Percentiles rank a stretch among this genome's conserved stretches.
Conservation (phyloP, 2,888 invertebrate genomes). For the Mesochorus sp. region DNA sequence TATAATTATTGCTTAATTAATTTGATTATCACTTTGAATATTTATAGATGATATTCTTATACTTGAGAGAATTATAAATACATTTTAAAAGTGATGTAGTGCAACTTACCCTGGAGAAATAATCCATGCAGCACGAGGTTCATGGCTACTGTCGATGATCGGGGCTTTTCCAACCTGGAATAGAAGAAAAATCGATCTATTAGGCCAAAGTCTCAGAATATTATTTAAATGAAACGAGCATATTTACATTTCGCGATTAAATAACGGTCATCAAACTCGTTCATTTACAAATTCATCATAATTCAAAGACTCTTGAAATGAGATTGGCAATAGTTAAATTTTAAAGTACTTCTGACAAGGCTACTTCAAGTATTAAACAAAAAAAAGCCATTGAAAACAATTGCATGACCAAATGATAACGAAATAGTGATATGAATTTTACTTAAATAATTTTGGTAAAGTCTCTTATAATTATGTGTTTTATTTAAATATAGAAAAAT, state of each 20-base stretch:
- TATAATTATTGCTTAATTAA: no score
- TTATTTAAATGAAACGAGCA: neutral
- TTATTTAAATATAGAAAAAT: no score
- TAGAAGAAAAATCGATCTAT: conserved; percentile 26
- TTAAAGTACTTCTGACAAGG: neutral
- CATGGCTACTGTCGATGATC: conserved; percentile 78
- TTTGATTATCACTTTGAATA: neutral
- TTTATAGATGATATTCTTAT: neutral
- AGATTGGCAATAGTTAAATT: conserved; percentile 32
- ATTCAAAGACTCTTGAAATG: neutral
- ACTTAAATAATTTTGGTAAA: no score
- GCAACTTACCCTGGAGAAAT: conserved; percentile 79
- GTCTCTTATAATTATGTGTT: no score
- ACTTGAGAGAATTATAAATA: neutral
- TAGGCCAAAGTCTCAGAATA: neutral
- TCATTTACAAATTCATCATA: neutral
- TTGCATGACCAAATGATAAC: neutral
- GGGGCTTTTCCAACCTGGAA: conserved; percentile 74
- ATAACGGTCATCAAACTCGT: neutral
- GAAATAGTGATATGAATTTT: no score
- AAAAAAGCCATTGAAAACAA: neutral
- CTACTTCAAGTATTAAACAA: no score
- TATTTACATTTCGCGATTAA: neutral
- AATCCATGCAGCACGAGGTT: conserved; percentile 82
- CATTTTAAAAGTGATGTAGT: neutral